Base-by-base conservation (phyloP, 30 jellyfish, hydroid and myxozoan species). In the Turritopsis dohrnii region DNA sequence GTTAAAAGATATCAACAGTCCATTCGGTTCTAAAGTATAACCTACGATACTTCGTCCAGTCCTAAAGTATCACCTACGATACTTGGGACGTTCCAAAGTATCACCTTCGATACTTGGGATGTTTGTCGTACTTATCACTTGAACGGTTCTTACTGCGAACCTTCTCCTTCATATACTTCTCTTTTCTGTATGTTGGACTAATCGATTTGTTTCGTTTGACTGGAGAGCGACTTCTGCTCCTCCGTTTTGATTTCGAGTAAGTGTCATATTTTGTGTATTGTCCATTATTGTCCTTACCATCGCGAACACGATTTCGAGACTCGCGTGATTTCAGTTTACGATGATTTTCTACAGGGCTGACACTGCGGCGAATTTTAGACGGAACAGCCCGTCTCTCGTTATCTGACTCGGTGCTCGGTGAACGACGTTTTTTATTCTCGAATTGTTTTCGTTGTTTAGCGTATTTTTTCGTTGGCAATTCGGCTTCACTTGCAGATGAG, bases 401-500 rank as follows among this genome's bases (percentile, higher is more conserved):
- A 24, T 89, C 94, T 3, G 94, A 80, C 72, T 84, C 93, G 71
- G 83, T 79, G 29, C 72, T 28, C 28, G 31, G 28, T 29, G 85
- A 52, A 13, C 72, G 28, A 25, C 85, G 74, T 77, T 77, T 77
- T 52, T 77, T 77, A 28, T 27, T 77, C 28, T 77, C 85, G 21
- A 26, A 77, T 18, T 77, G 85, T 24, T 77, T 77, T 29, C 85
- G 85, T 29, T 77, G 85, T 19, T 60, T 60, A 18, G 85, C 72
- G 85, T 77, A 77, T 29, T 77, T 77, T 29, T 60, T 77, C 21
- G 96, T 84, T 22, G 96, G 90, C 71, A 85, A 80, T n/a, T 86
- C 96, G 26, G 96, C 79, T 8, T 85, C 94, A 9, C 90, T 79
- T 24, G 75, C 94, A 81, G 84, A 65, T 24, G 93, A 82, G 7